Percentiles rank a stretch among this genome's conserved stretches.
Conservation (phyloP, 1,140 invertebrate genomes). For the Trachymyrmex cornetzi region DNA sequence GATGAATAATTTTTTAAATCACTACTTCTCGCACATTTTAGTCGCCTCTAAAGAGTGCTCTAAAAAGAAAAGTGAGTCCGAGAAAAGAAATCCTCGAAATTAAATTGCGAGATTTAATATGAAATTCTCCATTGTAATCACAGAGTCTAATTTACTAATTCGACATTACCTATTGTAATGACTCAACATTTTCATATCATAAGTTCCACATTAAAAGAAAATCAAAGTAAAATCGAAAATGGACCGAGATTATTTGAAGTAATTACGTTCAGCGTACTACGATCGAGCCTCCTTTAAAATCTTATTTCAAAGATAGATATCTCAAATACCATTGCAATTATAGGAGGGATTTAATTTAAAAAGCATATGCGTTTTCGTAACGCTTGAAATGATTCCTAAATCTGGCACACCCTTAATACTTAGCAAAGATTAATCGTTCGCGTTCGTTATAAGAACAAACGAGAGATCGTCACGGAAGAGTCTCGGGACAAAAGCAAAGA, state of each 20-base stretch:
- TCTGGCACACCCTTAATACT: conserved; percentile 32
- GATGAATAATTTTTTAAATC: neutral
- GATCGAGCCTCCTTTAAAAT: conserved; percentile 9
- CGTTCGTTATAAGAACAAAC: conserved; percentile 36
- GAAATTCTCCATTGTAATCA: neutral
- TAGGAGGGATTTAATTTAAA: neutral
- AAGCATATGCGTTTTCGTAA: neutral
- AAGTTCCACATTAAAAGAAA: neutral
- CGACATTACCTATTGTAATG: neutral
- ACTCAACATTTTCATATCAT: neutral
- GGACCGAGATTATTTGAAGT: conserved; percentile 6
- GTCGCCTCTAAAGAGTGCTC: neutral
- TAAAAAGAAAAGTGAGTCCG: neutral
- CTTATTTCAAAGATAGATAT: neutral
- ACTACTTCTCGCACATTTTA: neutral
- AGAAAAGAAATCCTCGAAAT: neutral
- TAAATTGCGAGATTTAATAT: conserved; percentile 16
- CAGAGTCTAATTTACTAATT: neutral
- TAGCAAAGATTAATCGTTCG: conserved; percentile 36
- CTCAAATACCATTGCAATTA: conserved; percentile 13
- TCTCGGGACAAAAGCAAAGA: neutral
- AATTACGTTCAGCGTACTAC: neutral
- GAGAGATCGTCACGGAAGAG: conserved; percentile 42
- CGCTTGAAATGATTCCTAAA: neutral
- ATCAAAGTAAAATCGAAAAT: neutral